phyloP scores from a whole-genome alignment of 2,888 invertebrate species.

The Arenicola marina region DNA sequence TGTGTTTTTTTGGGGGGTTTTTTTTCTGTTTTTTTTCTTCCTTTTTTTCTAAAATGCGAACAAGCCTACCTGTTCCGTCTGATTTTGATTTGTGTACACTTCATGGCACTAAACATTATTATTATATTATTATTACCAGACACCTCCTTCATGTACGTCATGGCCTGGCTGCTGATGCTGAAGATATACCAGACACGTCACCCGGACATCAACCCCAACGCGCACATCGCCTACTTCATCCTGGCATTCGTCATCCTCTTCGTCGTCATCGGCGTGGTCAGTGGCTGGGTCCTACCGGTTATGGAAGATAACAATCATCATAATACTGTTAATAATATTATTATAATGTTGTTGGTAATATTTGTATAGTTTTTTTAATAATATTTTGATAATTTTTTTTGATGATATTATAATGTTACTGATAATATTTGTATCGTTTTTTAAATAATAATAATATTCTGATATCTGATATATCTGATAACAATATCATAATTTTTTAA shows the following conservation, averaged over 20 bases:
- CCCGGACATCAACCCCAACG: conserved; percentile 82
- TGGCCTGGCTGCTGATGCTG: conserved; percentile 82
- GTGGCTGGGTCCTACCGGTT: conserved; percentile 60
- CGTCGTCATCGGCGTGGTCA: conserved; percentile 76
- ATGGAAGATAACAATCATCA: too few relatives aligned
- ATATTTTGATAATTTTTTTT: too few relatives aligned
- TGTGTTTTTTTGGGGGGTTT: background rate
- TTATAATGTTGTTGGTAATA: too few relatives aligned
- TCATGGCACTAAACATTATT: background rate
- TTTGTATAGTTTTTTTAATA: too few relatives aligned
- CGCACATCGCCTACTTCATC: conserved; percentile 65
- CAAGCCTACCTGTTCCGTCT: too few relatives aligned
- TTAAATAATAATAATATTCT: too few relatives aligned
- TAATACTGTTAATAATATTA: too few relatives aligned
- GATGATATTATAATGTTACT: too few relatives aligned
- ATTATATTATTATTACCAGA: conserved; percentile 65
- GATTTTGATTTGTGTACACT: background rate
- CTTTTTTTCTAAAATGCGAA: background rate
- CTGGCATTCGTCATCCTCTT: conserved; percentile 74
- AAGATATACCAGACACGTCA: conserved; percentile 87
- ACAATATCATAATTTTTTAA: too few relatives aligned
- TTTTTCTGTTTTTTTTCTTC: background rate
- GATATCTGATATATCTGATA: too few relatives aligned
- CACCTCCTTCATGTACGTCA: conserved; percentile 91
- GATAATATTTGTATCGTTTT: too few relatives aligned